Evolutionary conservation across 2,888 invertebrate genomes (phyloP).

Genomic region (Apamea epomidion): DNA sequence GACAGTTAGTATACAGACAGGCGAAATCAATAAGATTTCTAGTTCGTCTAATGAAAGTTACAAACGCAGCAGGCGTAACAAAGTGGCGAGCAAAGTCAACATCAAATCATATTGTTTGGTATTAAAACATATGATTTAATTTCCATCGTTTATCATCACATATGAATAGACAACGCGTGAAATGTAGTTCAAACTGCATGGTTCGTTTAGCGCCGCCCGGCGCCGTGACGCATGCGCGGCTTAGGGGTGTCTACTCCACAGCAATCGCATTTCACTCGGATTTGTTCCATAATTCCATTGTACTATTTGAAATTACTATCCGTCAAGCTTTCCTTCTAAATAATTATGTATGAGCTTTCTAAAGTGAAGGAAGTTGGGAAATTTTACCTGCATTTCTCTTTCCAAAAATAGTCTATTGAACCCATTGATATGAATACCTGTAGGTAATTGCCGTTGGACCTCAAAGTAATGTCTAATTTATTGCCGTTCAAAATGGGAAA

Average conservation of each 20-base stretch:
- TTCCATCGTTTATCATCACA: constrained; percentile 65
- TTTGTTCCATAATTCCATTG: constrained; percentile 60
- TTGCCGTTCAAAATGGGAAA: constrained; percentile 36
- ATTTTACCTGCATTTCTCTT: constrained; percentile 42
- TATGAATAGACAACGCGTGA: constrained; percentile 75
- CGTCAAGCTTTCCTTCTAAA: constrained; percentile 57
- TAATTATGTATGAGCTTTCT: constrained; percentile 57
- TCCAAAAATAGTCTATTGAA: constrained; percentile 50
- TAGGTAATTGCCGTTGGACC: constrained; percentile 20
- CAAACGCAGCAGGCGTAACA: constrained; percentile 48
- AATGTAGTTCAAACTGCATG: constrained; percentile 81
- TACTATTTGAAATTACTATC: constrained; percentile 57
- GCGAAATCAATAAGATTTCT: constrained; percentile 60
- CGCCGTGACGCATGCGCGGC: constrained; percentile 59
- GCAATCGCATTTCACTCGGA: constrained; percentile 63
- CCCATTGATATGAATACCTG: constrained; percentile 35
- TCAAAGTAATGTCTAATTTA: constrained; percentile 44
- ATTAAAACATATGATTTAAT: constrained; percentile 66
- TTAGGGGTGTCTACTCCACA: constrained; percentile 54
- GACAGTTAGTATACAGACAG: constrained; percentile 13
- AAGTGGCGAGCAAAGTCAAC: constrained; percentile 46
- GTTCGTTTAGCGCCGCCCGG: constrained; percentile 70
- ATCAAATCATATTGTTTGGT: constrained; percentile 52
- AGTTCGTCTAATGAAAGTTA: constrained; percentile 59
- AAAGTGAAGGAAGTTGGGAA: constrained; percentile 42